A percentile compares a stretch with the other conserved stretches of the same genome.
These are phyloP conservation scores for Crocodylus rhombifer DNA, from an alignment of 2,797 vertebrate species.

Conservation along the genomic window DNA sequence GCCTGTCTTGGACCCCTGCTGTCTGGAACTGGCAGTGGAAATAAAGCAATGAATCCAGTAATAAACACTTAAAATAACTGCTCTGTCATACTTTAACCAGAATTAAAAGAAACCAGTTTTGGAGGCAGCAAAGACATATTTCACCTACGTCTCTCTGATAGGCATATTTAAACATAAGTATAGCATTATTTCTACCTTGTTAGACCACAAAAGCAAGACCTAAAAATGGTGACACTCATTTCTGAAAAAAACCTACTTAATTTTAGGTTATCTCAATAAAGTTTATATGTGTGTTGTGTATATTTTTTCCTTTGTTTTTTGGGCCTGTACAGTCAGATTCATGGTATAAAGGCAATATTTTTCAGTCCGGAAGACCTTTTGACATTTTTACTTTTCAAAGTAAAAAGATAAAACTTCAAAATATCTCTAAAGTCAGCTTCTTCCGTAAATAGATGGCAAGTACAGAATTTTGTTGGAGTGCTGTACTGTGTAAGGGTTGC, in stretches of 20 bases:
- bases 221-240: neutral
- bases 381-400: neutral
- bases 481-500: neutral
- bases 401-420: neutral
- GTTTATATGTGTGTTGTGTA: neutral
- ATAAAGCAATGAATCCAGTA: conserved; percentile 70
- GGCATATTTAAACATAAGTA: neutral
- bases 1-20: conserved; percentile 29
- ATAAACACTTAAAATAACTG: conserved; percentile 73
- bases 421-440: neutral
- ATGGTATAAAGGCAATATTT: neutral
- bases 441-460: neutral
- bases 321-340: neutral
- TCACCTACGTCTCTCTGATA: conserved; percentile 51
- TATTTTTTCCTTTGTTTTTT: neutral
- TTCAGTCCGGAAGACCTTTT: too few relatives aligned
- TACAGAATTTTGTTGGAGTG: neutral
- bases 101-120: conserved; percentile 44
- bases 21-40: conserved; percentile 64
- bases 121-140: conserved; percentile 52
- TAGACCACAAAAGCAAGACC: neutral
- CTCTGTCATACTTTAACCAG: conserved; percentile 59
- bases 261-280: too few relatives aligned
- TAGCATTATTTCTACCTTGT: conserved; percentile 39
- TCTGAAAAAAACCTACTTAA: too few relatives aligned